Conservation (phyloP, 2,888 invertebrate genomes). For the Pycnomerus fuliginosus region DNA sequence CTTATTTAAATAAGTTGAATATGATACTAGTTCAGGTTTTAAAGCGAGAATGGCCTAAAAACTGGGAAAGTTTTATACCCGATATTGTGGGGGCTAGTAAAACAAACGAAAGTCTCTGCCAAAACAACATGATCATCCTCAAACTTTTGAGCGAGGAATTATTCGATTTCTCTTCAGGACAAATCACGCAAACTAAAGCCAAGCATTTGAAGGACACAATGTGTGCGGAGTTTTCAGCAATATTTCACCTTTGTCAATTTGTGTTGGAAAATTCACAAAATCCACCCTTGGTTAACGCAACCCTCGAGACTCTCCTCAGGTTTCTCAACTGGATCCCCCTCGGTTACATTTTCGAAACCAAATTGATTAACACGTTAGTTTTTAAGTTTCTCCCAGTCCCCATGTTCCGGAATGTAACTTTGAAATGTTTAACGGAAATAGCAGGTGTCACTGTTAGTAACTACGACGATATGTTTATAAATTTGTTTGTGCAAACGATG, state of each 20-base stretch:
- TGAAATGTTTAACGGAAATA: slow-evolving; percentile 98
- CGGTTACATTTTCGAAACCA: slow-evolving; percentile 99
- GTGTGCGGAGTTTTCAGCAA: slow-evolving; percentile 98
- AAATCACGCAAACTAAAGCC: slow-evolving; percentile 98
- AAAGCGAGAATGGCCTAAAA: slow-evolving; percentile 99
- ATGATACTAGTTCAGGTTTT: slow-evolving; percentile 99
- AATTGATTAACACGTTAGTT: slow-evolving; percentile 89
- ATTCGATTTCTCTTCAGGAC: slow-evolving; percentile 97
- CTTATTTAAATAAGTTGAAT: slow-evolving; percentile 96
- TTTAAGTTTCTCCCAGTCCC: slow-evolving; percentile 97
- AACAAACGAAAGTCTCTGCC: slow-evolving; percentile 97
- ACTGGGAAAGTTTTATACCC: slow-evolving; percentile 98
- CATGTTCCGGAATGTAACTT: slow-evolving; percentile 81
- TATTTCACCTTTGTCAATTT: slow-evolving; percentile 96
- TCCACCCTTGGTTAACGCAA: slow-evolving; percentile 92
- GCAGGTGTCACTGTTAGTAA: slow-evolving; percentile 86
- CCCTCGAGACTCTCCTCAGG: slow-evolving; percentile 91
- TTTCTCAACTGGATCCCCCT: slow-evolving; percentile 99
- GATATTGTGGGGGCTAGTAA: slow-evolving; percentile 99
- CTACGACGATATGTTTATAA: slow-evolving; percentile 91
- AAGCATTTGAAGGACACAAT: slow-evolving; percentile 99
- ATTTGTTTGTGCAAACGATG: slow-evolving; percentile 90
- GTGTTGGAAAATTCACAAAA: slow-evolving; percentile 98
- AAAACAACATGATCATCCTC: slow-evolving; percentile 99
- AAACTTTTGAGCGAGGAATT: slow-evolving; percentile 98